Conservation (phyloP, 2,113 vertebrate genomes). For the Micromys minutus region DNA sequence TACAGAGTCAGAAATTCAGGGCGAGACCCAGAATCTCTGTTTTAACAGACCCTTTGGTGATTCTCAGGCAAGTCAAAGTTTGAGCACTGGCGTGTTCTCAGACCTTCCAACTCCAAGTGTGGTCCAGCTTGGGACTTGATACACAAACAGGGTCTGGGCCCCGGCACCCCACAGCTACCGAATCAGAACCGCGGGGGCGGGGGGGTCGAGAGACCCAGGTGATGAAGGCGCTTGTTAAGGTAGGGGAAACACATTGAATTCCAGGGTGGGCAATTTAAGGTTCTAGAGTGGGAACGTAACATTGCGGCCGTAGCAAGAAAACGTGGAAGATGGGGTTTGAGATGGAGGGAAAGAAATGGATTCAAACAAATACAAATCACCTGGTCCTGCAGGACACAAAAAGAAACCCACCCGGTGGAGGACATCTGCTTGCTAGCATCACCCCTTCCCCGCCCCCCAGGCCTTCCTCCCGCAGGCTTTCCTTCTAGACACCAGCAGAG, state of each 20-base stretch:
- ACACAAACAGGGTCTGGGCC: neutral
- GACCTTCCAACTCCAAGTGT: neutral
- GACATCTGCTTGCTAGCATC: rapidly evolving
- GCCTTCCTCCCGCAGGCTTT: neutral
- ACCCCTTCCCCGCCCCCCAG: neutral
- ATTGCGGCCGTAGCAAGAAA: neutral
- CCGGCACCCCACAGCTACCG: neutral
- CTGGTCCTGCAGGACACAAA: neutral
- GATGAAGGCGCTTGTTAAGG: neutral
- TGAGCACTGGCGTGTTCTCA: neutral
- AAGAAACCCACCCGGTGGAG: neutral
- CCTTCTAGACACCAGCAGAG: neutral
- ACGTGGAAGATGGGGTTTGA: neutral
- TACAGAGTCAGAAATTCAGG: neutral
- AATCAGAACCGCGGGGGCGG: neutral
- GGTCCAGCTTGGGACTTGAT: neutral
- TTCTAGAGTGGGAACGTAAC: neutral
- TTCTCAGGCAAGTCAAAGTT: neutral
- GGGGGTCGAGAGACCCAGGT: neutral
- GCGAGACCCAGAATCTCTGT: neutral
- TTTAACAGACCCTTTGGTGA: neutral
- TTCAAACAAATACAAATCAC: neutral
- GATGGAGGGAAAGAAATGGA: neutral
- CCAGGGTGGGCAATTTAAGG: neutral
- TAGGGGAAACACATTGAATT: neutral